Evolutionary conservation across 2,797 vertebrate species (phyloP), one percentile per base, ranked within the genome.

Genomic region (Hippoglossus hippoglossus): DNA sequence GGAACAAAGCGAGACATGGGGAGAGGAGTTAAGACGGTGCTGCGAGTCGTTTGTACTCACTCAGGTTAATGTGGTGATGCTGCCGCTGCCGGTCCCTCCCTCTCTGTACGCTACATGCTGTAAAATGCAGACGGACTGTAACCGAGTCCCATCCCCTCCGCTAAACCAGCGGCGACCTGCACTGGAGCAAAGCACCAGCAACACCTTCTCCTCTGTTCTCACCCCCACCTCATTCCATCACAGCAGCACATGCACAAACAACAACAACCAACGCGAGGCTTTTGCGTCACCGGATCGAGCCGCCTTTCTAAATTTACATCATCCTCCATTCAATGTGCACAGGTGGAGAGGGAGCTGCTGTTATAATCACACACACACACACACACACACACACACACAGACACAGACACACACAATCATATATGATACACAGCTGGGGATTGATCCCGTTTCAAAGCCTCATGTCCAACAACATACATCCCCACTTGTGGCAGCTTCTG

Each of bases 51-150:
- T 69, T 73, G 78, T 91, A 93, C 92, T 92, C 79, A 92, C 91
- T 92, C 85, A 73, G 5, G 72, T 84, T 78, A 74, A 81, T 78
- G 82, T 83, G 76, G 59, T 81, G 86, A 65, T 72, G 86, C 80
- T 75, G 85, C 76, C 60, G 55, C 54, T 34, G 81, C 68, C 56
- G 19, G 72, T 78, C 78, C 76, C 77, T 87, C 71, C 83, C 87
- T 85, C 78, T 87, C 57, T 75, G n/a, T 64, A 67, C 12, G 75
- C 89, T 92, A 92, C 86, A 91, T 89, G 81, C 84, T 86, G 87
- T 52, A 25, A 53, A 59, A 78, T 75, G 76, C 83, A 82, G 78
- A 86, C 71, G 63, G 55, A 77, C 75, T 56, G 63, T 31, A 46
- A 19, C 44, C 44, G 15, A 46, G 44, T 46, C 44, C 82, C 67